phyloP scores from a whole-genome alignment of 2,888 invertebrate species.

The Synanthedon tipuliformis region DNA sequence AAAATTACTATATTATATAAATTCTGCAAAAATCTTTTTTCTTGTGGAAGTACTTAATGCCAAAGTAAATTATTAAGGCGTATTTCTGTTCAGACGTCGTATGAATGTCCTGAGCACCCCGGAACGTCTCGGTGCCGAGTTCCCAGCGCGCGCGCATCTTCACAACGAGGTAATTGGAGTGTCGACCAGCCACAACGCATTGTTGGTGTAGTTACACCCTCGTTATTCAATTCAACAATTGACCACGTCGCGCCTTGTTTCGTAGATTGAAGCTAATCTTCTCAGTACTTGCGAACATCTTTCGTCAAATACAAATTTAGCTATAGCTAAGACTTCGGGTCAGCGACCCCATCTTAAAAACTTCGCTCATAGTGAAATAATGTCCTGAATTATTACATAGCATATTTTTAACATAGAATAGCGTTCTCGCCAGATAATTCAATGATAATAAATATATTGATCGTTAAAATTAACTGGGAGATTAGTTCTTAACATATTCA shows the following conservation, averaged over 20 bases:
- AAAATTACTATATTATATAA: too few species aligned
- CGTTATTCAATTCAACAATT: slow-evolving; percentile 64
- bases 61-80: neutral
- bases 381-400: too few species aligned
- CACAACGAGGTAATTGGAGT: slow-evolving; percentile 59
- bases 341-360: neutral
- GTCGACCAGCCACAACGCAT: slow-evolving; percentile 34
- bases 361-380: neutral
- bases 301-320: neutral
- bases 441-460: too few species aligned
- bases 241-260: slow-evolving; percentile 47
- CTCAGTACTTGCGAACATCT: neutral
- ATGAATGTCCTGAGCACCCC: neutral
- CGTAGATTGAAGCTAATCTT: slow-evolving; percentile 40
- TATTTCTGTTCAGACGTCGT: too few species aligned
- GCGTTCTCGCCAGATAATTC: too few species aligned
- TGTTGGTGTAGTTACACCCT: slow-evolving; percentile 62
- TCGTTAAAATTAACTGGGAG: too few species aligned
- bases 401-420: too few species aligned
- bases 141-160: slow-evolving; percentile 46
- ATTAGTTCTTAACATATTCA: too few species aligned
- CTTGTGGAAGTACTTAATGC: neutral
- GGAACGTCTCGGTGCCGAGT: slow-evolving; percentile 16
- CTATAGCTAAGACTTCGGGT: neutral
- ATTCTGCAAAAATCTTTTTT: too few species aligned